Percentiles rank a stretch among this genome's conserved stretches.
Evolutionary conservation across 2,113 vertebrate genomes (phyloP).

Genomic region (Microtus ochrogaster): DNA sequence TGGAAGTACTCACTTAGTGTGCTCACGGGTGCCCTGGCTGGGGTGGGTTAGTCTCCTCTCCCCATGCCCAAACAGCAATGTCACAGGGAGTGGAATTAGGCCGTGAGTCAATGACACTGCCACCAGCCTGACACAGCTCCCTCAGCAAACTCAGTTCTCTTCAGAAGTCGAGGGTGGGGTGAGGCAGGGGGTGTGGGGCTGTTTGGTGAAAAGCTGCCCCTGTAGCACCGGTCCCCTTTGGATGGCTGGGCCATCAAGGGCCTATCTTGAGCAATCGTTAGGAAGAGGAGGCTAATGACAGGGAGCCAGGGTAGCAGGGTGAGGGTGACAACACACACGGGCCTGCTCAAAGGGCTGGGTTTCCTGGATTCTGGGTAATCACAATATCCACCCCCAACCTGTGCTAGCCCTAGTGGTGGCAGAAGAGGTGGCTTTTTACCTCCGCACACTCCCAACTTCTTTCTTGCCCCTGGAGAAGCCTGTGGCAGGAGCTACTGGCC

Average conservation of each 20-base stretch:
- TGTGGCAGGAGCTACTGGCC: background rate
- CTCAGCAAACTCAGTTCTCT: background rate
- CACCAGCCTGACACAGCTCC: rapidly evolving
- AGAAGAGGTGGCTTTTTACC: background rate
- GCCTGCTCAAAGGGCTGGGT: slow-evolving; percentile 22
- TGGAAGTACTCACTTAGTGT: background rate
- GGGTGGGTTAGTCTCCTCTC: too few relatives aligned
- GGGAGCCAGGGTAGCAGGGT: background rate
- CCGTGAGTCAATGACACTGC: background rate
- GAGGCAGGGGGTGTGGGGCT: background rate
- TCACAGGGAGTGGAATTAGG: background rate
- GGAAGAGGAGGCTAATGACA: slow-evolving; percentile 59
- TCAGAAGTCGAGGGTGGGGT: background rate
- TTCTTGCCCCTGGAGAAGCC: background rate
- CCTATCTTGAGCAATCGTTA: background rate
- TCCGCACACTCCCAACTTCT: background rate
- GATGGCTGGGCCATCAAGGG: slow-evolving; percentile 7
- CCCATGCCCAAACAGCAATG: too few relatives aligned
- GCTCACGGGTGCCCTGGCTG: background rate
- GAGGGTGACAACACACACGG: background rate
- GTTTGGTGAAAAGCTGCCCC: background rate
- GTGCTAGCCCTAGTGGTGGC: background rate
- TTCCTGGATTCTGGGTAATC: slow-evolving; percentile 63
- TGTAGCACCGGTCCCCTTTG: background rate
- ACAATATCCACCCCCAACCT: background rate